phyloP scores from a whole-genome alignment of 2,888 invertebrate species.

The Philereme vetulata region DNA sequence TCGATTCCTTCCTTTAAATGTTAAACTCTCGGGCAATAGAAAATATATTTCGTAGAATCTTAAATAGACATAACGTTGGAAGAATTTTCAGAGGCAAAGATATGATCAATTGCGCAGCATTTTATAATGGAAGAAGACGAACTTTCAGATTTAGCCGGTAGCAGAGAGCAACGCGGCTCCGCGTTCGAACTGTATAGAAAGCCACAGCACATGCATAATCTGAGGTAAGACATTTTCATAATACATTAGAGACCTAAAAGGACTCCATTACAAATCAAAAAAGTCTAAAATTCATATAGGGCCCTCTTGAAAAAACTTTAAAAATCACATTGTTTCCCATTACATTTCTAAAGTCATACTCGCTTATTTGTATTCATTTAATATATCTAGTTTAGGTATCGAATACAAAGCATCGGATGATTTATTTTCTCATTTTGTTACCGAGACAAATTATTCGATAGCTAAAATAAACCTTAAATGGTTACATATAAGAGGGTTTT shows the following conservation, averaged over 20 bases:
- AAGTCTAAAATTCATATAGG: slow-evolving; percentile 1
- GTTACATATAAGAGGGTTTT: too few species aligned
- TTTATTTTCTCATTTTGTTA: too few species aligned
- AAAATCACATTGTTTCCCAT: background rate
- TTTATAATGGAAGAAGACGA: slow-evolving; percentile 22
- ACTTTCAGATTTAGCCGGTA: slow-evolving; percentile 88
- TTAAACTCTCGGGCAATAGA: too few species aligned
- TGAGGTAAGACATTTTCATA: slow-evolving; percentile 84
- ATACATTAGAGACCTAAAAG: slow-evolving; percentile 21
- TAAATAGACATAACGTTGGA: too few species aligned
- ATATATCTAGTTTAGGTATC: too few species aligned
- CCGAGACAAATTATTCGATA: too few species aligned
- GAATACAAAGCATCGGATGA: too few species aligned
- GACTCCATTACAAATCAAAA: slow-evolving; percentile 5
- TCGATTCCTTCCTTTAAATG: too few species aligned
- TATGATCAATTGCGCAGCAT: slow-evolving; percentile 1
- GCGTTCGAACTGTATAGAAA: slow-evolving; percentile 98
- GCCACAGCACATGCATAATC: slow-evolving; percentile 92
- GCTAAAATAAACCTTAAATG: too few species aligned
- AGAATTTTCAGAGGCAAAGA: too few species aligned
- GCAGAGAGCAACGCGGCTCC: slow-evolving; percentile 95
- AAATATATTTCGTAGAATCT: too few species aligned
- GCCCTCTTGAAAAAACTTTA: slow-evolving; percentile 2
- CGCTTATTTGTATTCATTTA: too few species aligned
- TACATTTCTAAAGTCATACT: background rate